Evolutionary conservation across 1,140 invertebrate species (phyloP), one percentile per base, ranked within the genome.

Genomic region (Bradysia coprophila): DNA sequence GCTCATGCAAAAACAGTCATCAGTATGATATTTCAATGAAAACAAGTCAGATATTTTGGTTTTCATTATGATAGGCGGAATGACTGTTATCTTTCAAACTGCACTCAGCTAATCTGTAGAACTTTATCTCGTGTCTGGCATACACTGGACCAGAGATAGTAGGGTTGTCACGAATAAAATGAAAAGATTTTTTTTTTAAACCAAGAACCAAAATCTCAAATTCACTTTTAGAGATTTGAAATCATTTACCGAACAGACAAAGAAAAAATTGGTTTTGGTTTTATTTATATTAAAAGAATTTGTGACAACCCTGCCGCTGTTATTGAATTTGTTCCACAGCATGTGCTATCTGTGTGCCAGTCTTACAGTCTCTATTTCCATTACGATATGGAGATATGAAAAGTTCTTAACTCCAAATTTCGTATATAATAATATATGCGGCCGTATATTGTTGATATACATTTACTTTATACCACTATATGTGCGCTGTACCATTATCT

Each of bases 311-410:
- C 24, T 28, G 24, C 21, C 38, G 23, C 6, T 13, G 15, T 39
- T 39, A 39, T 23, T 39, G 38, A 39, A 39, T 39, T 23, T 39
- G 38, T 23, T 22, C 21, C 38, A 21, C 23, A 23, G n/a, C 21
- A 37, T 38, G 23, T 24, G 36, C 23, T 58, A 60, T 60, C 57
- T 60, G 54, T 57, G 56, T 56, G 51, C 55, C 57, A 60, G 57
- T 52, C 57, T 59, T 50, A 50, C 49, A 56, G 57, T 60, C 57
- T 60, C 57, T 56, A 59, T 56, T 60, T 60, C 57, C 57, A 60
- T 60, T 60, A 60, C 56, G 57, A 60, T 59, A 53, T 48, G 45
- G 44, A 50, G 57, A 59, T 59, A 59, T 40, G 49, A 37, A 45
- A 33, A 36, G 33, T 33, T 44, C 40, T 41, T 31, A 46, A 38